A percentile compares a stretch with the other conserved stretches of the same genome.
phyloP scores from a whole-genome alignment of 2,797 vertebrate genomes.

The Micromesistius poutassou region DNA sequence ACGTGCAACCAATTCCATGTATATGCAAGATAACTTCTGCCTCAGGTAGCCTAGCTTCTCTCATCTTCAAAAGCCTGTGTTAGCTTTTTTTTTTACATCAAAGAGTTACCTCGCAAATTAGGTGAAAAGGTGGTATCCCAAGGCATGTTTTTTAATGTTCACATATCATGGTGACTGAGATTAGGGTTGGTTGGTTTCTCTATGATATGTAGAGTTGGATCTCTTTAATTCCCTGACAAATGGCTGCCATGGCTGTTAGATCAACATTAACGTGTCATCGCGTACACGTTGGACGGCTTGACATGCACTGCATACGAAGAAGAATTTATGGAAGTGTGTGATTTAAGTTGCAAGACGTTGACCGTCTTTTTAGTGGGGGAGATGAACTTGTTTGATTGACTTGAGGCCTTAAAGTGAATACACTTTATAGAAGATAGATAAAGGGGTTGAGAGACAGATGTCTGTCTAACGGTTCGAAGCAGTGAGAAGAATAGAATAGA shows the following conservation, averaged over 20 bases:
- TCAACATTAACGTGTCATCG: slow-evolving; percentile 15
- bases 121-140: slow-evolving; percentile 27
- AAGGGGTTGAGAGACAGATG: not conserved
- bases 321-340: not conserved
- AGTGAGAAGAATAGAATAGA: slow-evolving; percentile 13
- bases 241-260: not conserved
- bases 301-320: not conserved
- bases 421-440: not conserved
- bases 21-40: slow-evolving; percentile 34
- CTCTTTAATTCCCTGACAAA: not conserved
- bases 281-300: not conserved
- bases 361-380: not conserved
- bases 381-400: not conserved
- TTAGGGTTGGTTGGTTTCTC: slow-evolving; percentile 16
- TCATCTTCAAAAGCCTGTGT: slow-evolving; percentile 30
- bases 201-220: not conserved
- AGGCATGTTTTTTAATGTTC: slow-evolving; percentile 24
- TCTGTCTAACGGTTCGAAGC: not conserved
- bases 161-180: slow-evolving; percentile 19
- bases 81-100: slow-evolving; percentile 32
- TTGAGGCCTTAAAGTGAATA: not conserved
- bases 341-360: not conserved
- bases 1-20: slow-evolving; percentile 43
- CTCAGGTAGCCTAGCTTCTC: slow-evolving; percentile 20
- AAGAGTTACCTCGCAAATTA: slow-evolving; percentile 50